Evolutionary conservation across 2,888 invertebrate genomes (phyloP).

Genomic region (Hydropsyche betteni): DNA sequence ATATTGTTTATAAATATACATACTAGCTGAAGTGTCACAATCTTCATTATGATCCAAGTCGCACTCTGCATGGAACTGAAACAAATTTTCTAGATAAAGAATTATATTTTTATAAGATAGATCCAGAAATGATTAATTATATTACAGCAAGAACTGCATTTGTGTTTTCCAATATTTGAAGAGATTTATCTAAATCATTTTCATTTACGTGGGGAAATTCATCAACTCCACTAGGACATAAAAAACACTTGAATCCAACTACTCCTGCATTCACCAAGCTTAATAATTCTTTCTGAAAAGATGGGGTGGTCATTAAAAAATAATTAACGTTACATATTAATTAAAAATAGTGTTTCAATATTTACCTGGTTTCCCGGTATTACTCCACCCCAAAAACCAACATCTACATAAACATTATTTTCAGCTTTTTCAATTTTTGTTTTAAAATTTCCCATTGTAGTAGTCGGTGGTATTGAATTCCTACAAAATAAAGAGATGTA

Average conservation of each 20-base stretch:
- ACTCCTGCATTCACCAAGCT: slow-evolving; percentile 72
- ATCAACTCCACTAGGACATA: slow-evolving; percentile 74
- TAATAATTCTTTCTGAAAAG: slow-evolving; percentile 65
- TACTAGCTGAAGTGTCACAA: slow-evolving; percentile 53
- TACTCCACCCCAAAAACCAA: slow-evolving; percentile 84
- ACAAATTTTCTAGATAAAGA: slow-evolving; percentile 46
- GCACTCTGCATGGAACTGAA: slow-evolving; percentile 77
- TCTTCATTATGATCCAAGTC: slow-evolving; percentile 58
- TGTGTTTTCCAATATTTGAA: slow-evolving; percentile 68
- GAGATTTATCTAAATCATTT: slow-evolving; percentile 67
- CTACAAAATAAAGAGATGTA: slow-evolving; percentile 57
- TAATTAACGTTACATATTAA: not conserved
- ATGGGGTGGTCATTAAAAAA: slow-evolving; percentile 24
- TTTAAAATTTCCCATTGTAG: slow-evolving; percentile 69
- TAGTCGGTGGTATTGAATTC: slow-evolving; percentile 78
- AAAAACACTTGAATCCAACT: slow-evolving; percentile 78
- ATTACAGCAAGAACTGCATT: slow-evolving; percentile 72
- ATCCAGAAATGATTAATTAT: slow-evolving; percentile 41
- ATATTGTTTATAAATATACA: slow-evolving; percentile 15
- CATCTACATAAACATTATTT: slow-evolving; percentile 72
- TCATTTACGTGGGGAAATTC: slow-evolving; percentile 73
- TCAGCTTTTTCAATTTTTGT: slow-evolving; percentile 69
- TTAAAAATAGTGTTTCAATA: not conserved
- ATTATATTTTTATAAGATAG: not conserved
- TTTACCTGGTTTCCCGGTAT: slow-evolving; percentile 71